Percentiles rank a stretch among this genome's conserved stretches.
Evolutionary conservation across 2,888 invertebrate species (phyloP).

Genomic region (Epirrita christyi): DNA sequence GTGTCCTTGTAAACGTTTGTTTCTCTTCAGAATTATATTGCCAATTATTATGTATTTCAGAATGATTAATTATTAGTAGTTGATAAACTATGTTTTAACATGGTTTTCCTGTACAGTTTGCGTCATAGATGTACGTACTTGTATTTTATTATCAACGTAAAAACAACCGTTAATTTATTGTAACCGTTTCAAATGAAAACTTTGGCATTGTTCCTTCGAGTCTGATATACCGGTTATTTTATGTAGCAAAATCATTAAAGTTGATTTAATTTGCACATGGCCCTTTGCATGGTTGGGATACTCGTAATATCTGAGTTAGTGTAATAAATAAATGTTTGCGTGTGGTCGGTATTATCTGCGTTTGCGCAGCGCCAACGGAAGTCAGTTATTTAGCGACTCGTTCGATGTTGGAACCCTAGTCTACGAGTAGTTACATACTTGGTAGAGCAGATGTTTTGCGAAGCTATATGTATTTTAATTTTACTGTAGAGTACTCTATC

Average conservation of each 20-base stretch:
- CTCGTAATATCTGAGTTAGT: conserved; percentile 34
- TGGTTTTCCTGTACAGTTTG: conserved; percentile 33
- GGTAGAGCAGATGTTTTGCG: conserved; percentile 26
- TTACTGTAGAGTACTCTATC: conserved; percentile 4
- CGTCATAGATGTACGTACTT: conserved; percentile 15
- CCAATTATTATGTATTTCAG: not conserved
- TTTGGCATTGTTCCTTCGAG: conserved; percentile 3
- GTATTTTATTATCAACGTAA: conserved; percentile 14
- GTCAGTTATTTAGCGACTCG: conserved; percentile 65
- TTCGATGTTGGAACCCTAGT: conserved; percentile 38
- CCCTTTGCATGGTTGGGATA: conserved; percentile 34
- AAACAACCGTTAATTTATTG: conserved; percentile 16
- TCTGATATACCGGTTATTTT: not conserved
- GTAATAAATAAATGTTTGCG: conserved; percentile 55
- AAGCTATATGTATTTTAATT: conserved; percentile 21
- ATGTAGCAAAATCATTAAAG: conserved; percentile 4
- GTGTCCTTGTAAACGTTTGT: conserved; percentile 2
- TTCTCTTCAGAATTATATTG: not conserved
- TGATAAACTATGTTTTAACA: not conserved
- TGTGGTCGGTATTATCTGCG: conserved; percentile 61
- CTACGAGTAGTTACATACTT: conserved; percentile 12
- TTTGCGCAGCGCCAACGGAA: conserved; percentile 56
- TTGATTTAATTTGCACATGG: conserved; percentile 32
- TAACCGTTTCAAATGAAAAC: conserved; percentile 7
- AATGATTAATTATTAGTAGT: not conserved